A percentile compares a stretch with the other conserved stretches of the same genome.
phyloP scores from a whole-genome alignment of 2,888 invertebrate species.

The Drosophila lutescens region DNA sequence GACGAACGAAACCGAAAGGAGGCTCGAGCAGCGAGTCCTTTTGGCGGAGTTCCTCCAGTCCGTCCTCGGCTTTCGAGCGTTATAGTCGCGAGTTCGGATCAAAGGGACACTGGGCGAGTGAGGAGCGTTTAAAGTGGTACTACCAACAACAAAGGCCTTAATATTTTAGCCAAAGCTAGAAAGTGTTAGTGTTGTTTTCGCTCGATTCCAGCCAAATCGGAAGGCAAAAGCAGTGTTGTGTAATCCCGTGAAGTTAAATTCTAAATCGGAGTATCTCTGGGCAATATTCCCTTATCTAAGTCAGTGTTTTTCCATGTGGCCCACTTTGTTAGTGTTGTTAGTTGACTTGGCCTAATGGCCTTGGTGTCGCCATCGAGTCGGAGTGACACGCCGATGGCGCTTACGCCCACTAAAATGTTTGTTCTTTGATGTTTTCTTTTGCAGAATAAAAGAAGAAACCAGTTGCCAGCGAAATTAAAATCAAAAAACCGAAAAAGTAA shows the following conservation, averaged over 20 bases:
- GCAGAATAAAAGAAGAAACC: slow-evolving; percentile 14
- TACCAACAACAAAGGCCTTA: slow-evolving; percentile 42
- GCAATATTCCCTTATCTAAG: neutral
- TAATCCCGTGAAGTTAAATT: slow-evolving; percentile 45
- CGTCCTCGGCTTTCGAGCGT: slow-evolving; percentile 81
- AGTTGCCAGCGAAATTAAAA: slow-evolving; percentile 12
- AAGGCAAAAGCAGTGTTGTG: slow-evolving; percentile 62
- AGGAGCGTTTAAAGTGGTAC: slow-evolving; percentile 21
- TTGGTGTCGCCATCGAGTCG: slow-evolving; percentile 78
- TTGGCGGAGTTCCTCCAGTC: slow-evolving; percentile 61
- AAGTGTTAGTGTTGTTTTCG: slow-evolving; percentile 51
- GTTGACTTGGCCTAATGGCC: slow-evolving; percentile 66
- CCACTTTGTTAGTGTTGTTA: slow-evolving; percentile 49
- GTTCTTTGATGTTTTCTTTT: slow-evolving; percentile 25
- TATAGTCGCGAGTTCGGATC: slow-evolving; percentile 67
- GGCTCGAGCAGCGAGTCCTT: slow-evolving; percentile 45
- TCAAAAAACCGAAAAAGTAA: slow-evolving; percentile 2
- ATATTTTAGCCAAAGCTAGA: slow-evolving; percentile 49
- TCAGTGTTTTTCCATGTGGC: slow-evolving; percentile 16
- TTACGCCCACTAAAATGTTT: slow-evolving; percentile 37
- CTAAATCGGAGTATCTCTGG: neutral
- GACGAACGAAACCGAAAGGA: slow-evolving; percentile 35
- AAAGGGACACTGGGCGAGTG: slow-evolving; percentile 22
- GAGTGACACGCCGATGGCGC: slow-evolving; percentile 53
- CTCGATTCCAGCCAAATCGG: slow-evolving; percentile 59